Base-by-base conservation (phyloP, 2,797 vertebrate species). In the Mergus octosetaceus region DNA sequence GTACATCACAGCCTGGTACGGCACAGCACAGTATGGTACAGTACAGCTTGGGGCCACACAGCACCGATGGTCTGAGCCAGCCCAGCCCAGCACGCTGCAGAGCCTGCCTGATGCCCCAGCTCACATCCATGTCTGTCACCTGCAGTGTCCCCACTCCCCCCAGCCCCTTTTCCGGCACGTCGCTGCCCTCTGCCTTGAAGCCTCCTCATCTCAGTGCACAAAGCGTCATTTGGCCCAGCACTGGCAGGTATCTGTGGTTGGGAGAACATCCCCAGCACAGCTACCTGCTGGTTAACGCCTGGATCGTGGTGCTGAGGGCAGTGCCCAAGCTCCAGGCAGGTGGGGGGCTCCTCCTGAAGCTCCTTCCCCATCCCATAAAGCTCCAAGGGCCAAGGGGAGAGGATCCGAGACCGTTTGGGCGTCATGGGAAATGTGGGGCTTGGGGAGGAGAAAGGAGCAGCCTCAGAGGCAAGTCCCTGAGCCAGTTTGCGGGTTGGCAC, bases 401-500 rank as follows among this genome's bases (percentile, higher is more conserved):
- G 68, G 38, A 51, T 18, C 36, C 53, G 79, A 10, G 61, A 13
- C n/a, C 0, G 9, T 27, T 11, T 81, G 92, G 93, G 80, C 5
- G 4, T 84, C 80, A 69, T 1, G 45, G 89, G 80, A 91, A 88
- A 47, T 5, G 77, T 34, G 76, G 77, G 53, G 53, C 92, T 57
- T 15, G 74, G 80, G 39, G 54, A 65, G 39, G 62, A 65, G 62
- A 65, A 53, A 18, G 39, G n/a, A 93, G 92, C 85, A 69, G 90
- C 80, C 86, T 75, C 61, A 36, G 73, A 93, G n/a, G 49, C 85
- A 45, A 64, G 80, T 90, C 62, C 81, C 38, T 58, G 94, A 93
- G 94, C 89, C 18, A 62, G 86, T 95, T 86, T 93, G 95, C 88
- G 85, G 77, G 92, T 15, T 95, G 95, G 96, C 90, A 82, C 66